Percentiles rank a stretch among this genome's conserved stretches.
Evolutionary conservation across 2,113 vertebrate species (phyloP).

Genomic region (Ailurus styani): DNA sequence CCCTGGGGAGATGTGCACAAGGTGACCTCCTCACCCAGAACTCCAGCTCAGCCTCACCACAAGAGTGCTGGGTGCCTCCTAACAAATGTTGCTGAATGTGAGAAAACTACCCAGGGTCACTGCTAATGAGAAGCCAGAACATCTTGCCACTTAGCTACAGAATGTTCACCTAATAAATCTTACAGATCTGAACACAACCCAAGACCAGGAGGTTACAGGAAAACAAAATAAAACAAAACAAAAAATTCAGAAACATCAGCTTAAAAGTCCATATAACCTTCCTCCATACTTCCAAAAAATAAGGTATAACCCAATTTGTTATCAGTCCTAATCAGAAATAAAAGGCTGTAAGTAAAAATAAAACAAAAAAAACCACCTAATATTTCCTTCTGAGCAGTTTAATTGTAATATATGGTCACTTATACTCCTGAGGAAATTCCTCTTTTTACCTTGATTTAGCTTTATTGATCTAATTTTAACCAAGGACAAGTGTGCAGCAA

Average conservation of each 20-base stretch:
- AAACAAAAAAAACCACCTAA: neutral
- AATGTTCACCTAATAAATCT: slow-evolving; percentile 63
- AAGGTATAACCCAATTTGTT: neutral
- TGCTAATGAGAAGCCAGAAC: slow-evolving; percentile 59
- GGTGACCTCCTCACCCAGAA: slow-evolving; percentile 44
- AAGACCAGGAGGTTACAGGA: slow-evolving; percentile 31
- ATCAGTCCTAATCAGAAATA: neutral
- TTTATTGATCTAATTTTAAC: slow-evolving; percentile 55
- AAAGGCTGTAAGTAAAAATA: neutral
- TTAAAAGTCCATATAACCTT: neutral
- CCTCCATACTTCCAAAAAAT: neutral
- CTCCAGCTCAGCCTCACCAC: neutral
- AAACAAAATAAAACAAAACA: neutral
- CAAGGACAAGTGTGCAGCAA: neutral
- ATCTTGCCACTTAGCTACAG: slow-evolving; percentile 40
- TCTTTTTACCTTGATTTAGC: slow-evolving; percentile 21
- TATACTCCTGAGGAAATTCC: neutral
- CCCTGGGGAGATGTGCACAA: neutral
- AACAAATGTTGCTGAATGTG: slow-evolving; percentile 56
- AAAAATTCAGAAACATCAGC: neutral
- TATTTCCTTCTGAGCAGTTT: neutral
- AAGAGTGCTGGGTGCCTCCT: neutral
- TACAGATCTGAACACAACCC: slow-evolving; percentile 46
- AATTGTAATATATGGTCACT: neutral
- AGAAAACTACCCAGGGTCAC: slow-evolving; percentile 55